A percentile compares a stretch with the other conserved stretches of the same genome.
Evolutionary conservation across 2,888 invertebrate genomes (phyloP).

Genomic region (Brenthis ino): DNA sequence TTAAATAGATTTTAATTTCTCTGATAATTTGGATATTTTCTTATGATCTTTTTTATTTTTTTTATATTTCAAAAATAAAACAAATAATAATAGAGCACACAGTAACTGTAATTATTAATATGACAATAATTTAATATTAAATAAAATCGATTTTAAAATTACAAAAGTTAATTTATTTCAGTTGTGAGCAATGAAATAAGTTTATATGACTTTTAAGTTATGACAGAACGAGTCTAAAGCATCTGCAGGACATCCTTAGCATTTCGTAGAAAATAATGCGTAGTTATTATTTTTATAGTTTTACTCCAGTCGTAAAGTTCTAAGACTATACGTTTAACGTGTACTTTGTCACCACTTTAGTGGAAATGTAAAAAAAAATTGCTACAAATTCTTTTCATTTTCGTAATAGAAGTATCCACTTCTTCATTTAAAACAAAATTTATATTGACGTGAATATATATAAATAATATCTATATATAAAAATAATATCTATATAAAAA

Average conservation of each 20-base stretch:
- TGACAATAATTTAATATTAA: neutral
- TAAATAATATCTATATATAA: too few relatives aligned
- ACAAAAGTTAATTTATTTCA: neutral
- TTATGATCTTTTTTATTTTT: too few relatives aligned
- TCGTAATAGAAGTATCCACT: neutral
- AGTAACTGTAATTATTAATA: neutral
- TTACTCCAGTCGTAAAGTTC: slow-evolving; percentile 14
- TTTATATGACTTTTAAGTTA: slow-evolving; percentile 12
- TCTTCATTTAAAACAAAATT: too few relatives aligned
- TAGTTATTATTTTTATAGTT: slow-evolving; percentile 18
- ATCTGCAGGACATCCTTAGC: slow-evolving; percentile 24
- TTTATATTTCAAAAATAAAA: too few relatives aligned
- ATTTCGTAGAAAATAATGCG: slow-evolving; percentile 22
- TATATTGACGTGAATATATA: too few relatives aligned
- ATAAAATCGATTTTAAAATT: neutral
- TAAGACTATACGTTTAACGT: neutral
- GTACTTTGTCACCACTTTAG: too few relatives aligned
- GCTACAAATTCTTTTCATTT: too few relatives aligned
- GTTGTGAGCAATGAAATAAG: slow-evolving; percentile 8
- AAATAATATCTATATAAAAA: too few relatives aligned
- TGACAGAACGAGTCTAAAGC: slow-evolving; percentile 23
- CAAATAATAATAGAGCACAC: neutral
- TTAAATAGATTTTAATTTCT: too few relatives aligned
- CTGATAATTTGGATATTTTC: too few relatives aligned
- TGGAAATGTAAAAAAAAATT: too few relatives aligned